These are phyloP conservation scores for Andrena camellia DNA, from an alignment of 2,888 invertebrate species.

Conservation along the genomic window DNA sequence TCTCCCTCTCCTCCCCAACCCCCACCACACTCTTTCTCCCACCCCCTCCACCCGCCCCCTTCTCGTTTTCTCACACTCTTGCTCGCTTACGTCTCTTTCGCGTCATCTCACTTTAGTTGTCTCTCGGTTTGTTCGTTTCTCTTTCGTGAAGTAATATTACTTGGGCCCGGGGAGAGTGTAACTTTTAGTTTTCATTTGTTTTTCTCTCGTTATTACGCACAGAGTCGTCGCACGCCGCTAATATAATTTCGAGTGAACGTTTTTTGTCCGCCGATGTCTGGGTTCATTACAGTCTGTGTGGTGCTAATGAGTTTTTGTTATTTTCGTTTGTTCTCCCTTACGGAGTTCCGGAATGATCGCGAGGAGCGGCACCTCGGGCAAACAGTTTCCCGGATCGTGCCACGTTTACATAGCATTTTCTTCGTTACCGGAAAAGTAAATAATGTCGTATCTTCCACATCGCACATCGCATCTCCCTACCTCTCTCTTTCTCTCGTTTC, in stretches of 20 bases:
- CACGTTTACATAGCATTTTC: constrained; percentile 12
- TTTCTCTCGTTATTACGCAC: constrained; percentile 61
- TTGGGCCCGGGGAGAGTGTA: constrained; percentile 84
- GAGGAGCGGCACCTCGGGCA: not conserved
- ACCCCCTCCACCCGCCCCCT: not conserved
- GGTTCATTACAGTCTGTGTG: not conserved
- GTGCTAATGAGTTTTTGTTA: constrained; percentile 8
- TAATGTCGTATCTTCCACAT: not conserved
- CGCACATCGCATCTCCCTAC: not conserved
- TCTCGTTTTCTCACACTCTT: constrained; percentile 17
- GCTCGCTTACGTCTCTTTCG: constrained; percentile 38
- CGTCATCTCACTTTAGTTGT: constrained; percentile 58
- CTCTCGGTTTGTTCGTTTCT: constrained; percentile 42
- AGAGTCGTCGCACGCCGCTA: constrained; percentile 74
- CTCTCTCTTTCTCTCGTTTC: constrained; percentile 7
- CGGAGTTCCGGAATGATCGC: not conserved
- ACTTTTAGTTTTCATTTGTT: constrained; percentile 65
- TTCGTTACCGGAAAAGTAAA: not conserved
- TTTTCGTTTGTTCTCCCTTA: not conserved
- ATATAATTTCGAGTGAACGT: constrained; percentile 50
- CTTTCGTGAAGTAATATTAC: constrained; percentile 78
- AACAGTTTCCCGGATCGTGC: not conserved
- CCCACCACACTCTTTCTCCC: constrained; percentile 18
- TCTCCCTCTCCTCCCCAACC: constrained; percentile 23
- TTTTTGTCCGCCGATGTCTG: not conserved